Evolutionary conservation across 2,888 invertebrate genomes (phyloP).

Genomic region (Xylota segnis): DNA sequence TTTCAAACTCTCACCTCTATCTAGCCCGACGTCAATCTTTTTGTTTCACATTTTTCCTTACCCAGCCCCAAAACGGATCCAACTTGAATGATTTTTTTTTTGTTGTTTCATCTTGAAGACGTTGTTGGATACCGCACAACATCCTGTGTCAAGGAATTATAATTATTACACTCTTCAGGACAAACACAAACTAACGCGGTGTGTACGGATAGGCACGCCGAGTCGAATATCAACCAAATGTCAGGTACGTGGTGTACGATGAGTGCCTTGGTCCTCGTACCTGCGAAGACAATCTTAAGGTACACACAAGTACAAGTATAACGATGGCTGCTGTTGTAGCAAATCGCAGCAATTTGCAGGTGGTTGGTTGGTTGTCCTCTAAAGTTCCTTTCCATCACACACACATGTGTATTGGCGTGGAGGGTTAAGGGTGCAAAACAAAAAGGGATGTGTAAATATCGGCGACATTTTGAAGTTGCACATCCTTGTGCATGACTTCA

Average conservation of each 20-base stretch:
- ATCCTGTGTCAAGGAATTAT: constrained; percentile 75
- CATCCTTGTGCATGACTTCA: constrained; percentile 66
- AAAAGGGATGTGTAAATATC: constrained; percentile 72
- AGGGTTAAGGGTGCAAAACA: constrained; percentile 64
- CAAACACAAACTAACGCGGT: constrained; percentile 64
- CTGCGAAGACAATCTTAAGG: constrained; percentile 31
- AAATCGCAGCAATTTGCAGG: constrained; percentile 70
- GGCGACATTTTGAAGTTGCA: constrained; percentile 72
- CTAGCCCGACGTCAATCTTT: constrained; percentile 45
- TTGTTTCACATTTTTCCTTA: constrained; percentile 51
- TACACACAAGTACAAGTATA: too few species aligned
- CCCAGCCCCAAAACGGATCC: constrained; percentile 59
- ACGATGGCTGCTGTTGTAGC: background rate
- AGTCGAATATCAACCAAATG: constrained; percentile 62
- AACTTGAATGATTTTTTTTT: constrained; percentile 58
- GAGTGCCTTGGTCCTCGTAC: constrained; percentile 10
- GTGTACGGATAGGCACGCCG: constrained; percentile 38
- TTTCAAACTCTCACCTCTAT: constrained; percentile 17
- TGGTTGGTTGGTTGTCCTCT: constrained; percentile 65
- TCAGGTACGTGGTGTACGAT: constrained; percentile 30
- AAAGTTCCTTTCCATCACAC: constrained; percentile 56
- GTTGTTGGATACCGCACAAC: constrained; percentile 73
- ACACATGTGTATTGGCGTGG: constrained; percentile 5
- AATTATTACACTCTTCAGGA: constrained; percentile 74
- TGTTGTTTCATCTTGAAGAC: constrained; percentile 68